phyloP scores from a whole-genome alignment of 2,888 invertebrate genomes.

The Pterostichus niger region DNA sequence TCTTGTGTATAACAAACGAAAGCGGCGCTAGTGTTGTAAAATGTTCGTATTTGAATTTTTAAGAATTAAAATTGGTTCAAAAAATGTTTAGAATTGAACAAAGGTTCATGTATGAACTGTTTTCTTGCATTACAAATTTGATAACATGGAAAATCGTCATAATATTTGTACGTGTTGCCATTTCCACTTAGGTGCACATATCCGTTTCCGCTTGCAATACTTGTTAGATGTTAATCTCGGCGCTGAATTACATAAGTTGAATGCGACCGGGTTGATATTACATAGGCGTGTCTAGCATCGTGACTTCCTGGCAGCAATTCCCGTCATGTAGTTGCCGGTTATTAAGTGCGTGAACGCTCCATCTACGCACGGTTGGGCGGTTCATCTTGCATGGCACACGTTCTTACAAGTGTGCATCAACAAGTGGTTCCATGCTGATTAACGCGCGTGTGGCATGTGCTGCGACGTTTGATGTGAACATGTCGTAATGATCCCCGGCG shows the following conservation, averaged over 20 bases:
- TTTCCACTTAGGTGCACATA: background rate
- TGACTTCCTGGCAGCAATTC: conserved; percentile 2
- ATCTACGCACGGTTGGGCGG: conserved; percentile 16
- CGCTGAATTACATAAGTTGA: conserved; percentile 16
- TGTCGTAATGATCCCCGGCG: conserved; percentile 50
- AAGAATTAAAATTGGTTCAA: too few species aligned
- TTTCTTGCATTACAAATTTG: too few species aligned
- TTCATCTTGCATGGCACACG: conserved; percentile 22
- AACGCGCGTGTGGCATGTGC: conserved; percentile 66
- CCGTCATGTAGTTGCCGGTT: conserved; percentile 19
- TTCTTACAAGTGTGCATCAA: conserved; percentile 71
- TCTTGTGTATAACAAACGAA: too few species aligned
- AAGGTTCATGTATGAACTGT: too few species aligned
- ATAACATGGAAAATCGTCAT: too few species aligned
- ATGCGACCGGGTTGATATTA: conserved; percentile 3
- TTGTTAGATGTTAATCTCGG: conserved; percentile 1
- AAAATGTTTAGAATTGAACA: too few species aligned
- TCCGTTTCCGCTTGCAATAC: background rate
- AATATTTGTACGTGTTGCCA: too few species aligned
- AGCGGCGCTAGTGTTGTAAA: too few species aligned
- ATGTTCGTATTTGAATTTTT: too few species aligned
- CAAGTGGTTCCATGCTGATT: conserved; percentile 73
- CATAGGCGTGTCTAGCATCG: conserved; percentile 2
- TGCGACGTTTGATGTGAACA: conserved; percentile 68
- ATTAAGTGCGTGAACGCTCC: conserved; percentile 26